Evolutionary conservation across 2,797 vertebrate species (phyloP), one percentile per base, ranked within the genome.

Genomic region (Leptoclinus maculatus): DNA sequence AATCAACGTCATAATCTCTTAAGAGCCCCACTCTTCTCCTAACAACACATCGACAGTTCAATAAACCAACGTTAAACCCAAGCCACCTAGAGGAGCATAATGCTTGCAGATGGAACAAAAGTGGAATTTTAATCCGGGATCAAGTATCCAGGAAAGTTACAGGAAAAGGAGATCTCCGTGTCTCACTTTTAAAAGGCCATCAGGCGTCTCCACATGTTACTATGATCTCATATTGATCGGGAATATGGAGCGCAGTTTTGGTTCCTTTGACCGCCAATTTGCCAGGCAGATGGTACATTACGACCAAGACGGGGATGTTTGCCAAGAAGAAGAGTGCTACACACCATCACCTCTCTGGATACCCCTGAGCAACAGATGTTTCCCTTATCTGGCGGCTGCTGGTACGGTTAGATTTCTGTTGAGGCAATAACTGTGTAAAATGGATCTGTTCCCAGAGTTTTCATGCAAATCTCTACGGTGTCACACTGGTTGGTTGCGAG

Each of bases 361-460:
- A 64, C 58, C 80, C 71, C 76, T 34, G 75, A 84, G 70, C 73
- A 91, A 83, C 92, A 93, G 88, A 94, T 91, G 89, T 83, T 85
- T 78, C 74, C 79, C 73, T 90, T 93, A 94, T 92, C 91, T 84
- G 74, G 63, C 2, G 23, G 62, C 38, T 60, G 60, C 78, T 83
- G 59, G 66, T 64, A 12, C 77, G 63, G 84, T 83, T 82, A 74
- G 57, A 82, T 62, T 85, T 89, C 81, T 88, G 88, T 87, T 91
- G 65, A 73, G 83, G 83, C 74, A 87, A 80, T 88, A 91, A 90
- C 83, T 45, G 74, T 80, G 43, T 66, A 83, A 76, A 81, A 89
- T 80, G 27, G 85, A 92, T 91, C 87, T 57, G 60, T 47, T 71
- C 38, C 34, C 62, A 88, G 82, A 59, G 60, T 88, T 87, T 89